Evolutionary conservation across 2,888 invertebrate species (phyloP), one percentile per base, ranked within the genome.

Genomic region (Miltochrista miniata): DNA sequence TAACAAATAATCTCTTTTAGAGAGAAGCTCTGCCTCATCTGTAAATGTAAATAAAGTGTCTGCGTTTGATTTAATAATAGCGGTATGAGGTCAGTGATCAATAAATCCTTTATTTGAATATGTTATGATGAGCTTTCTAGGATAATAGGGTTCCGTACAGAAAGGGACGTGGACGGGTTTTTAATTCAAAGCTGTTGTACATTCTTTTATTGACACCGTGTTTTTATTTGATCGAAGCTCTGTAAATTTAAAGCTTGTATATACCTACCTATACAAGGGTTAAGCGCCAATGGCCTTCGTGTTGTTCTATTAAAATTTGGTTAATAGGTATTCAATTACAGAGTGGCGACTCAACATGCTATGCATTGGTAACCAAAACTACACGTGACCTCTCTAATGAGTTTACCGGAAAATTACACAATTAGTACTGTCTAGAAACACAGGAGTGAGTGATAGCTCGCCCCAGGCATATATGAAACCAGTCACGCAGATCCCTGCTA

Each of bases 11-110:
- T 81, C 76, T 84, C 80, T 79, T 72, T 72, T 54, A 43, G 68
- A 62, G 64, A 43, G 68, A 62, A 63, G 12, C 30, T 61, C 57
- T 57, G 59, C 68, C 76, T 78, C 80, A 76, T 76, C 73, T 78
- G 70, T 83, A 77, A 83, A 87, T 87, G 86, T 88, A 88, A 89
- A 88, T 87, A 87, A 76, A 82, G 78, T 74, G 79, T 73, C 73
- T 75, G 65, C 63, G 57, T 80, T 82, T 86, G 87, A 87, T 85
- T 87, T 82, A 84, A 86, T 85, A 84, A 86, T 73, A 67, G 60
- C 61, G 68, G 72, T 45, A 30, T 36, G 46, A 54, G 57, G 29
- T 45, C 30, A 48, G 46, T 37, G 70, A 79, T 80, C 74, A 65
- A 76, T 77, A 72, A 67, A 57, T 71, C 69, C 63, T 76, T 70